phyloP scores from a whole-genome alignment of 1,140 invertebrate species.

The Magallana gigas region DNA sequence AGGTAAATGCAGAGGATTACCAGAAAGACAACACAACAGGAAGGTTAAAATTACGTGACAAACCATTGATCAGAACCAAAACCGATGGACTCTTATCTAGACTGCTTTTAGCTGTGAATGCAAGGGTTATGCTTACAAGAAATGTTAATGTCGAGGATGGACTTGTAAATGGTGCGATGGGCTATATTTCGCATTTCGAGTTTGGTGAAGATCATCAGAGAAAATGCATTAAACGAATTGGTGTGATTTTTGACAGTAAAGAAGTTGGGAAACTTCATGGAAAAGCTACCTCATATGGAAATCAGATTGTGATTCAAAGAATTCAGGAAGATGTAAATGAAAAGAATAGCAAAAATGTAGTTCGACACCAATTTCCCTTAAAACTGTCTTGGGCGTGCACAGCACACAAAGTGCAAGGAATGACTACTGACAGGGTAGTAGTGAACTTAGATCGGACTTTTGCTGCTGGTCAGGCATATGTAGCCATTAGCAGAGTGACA shows the following conservation, averaged over 20 bases:
- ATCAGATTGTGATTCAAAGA: neutral
- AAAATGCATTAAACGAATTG: neutral
- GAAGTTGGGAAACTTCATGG: conserved; percentile 6
- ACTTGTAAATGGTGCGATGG: conserved; percentile 40
- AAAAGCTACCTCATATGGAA: neutral
- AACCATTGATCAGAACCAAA: neutral
- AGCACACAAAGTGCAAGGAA: conserved; percentile 32
- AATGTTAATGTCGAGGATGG: conserved; percentile 42
- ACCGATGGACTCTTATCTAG: neutral
- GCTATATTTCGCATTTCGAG: neutral
- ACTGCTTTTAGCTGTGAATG: neutral
- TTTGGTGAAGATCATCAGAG: neutral
- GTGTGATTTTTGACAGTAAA: conserved; percentile 33
- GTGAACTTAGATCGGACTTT: conserved; percentile 38
- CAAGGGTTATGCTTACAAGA: conserved; percentile 42
- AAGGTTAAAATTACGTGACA: neutral
- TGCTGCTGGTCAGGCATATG: conserved; percentile 43
- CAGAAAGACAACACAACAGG: conserved; percentile 32
- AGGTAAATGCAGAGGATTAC: conserved; percentile 15
- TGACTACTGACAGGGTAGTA: conserved; percentile 18
- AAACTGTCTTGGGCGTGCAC: too few species aligned
- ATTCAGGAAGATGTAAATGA: neutral
- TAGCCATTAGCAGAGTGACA: conserved; percentile 42
- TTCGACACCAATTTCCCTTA: neutral
- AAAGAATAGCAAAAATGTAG: neutral